These are phyloP conservation scores for Bufotes viridis DNA, from an alignment of 2,797 vertebrate species.

Conservation along the genomic window DNA sequence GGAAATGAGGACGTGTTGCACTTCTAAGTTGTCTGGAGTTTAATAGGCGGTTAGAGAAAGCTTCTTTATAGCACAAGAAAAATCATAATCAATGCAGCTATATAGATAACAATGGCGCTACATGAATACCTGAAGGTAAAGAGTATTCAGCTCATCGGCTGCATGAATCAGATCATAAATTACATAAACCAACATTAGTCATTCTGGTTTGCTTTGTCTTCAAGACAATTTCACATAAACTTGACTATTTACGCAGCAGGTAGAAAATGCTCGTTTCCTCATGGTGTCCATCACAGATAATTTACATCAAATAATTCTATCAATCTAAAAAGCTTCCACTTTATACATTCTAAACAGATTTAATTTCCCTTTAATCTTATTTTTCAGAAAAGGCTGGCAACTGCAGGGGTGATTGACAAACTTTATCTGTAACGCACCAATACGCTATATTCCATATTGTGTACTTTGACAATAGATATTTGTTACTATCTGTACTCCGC, in stretches of 20 bases:
- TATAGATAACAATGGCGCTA: slow-evolving; percentile 29
- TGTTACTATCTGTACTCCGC: not conserved
- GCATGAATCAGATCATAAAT: slow-evolving; percentile 15
- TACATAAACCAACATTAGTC: slow-evolving; percentile 27
- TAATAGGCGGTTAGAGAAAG: not conserved
- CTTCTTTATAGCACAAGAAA: not conserved
- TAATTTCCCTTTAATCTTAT: not conserved
- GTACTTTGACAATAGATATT: not conserved
- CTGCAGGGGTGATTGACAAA: not conserved
- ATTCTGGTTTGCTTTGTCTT: slow-evolving; percentile 33
- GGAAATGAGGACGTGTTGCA: not conserved
- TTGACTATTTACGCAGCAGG: slow-evolving; percentile 17
- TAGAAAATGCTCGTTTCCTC: slow-evolving; percentile 1
- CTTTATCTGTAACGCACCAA: not conserved
- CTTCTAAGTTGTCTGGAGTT: not conserved
- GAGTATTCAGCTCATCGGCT: not conserved
- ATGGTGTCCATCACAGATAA: slow-evolving; percentile 3
- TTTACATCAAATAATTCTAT: slow-evolving; percentile 5
- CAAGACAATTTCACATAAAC: slow-evolving; percentile 21
- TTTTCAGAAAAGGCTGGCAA: not conserved
- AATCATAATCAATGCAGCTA: slow-evolving; percentile 19
- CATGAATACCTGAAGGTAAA: slow-evolving; percentile 20
- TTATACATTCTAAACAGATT: not conserved
- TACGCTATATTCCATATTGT: not conserved
- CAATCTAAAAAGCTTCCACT: not conserved